These are phyloP conservation scores for Formicarius rufipectus DNA, from an alignment of 2,113 vertebrate genomes.

Conservation along the genomic window DNA sequence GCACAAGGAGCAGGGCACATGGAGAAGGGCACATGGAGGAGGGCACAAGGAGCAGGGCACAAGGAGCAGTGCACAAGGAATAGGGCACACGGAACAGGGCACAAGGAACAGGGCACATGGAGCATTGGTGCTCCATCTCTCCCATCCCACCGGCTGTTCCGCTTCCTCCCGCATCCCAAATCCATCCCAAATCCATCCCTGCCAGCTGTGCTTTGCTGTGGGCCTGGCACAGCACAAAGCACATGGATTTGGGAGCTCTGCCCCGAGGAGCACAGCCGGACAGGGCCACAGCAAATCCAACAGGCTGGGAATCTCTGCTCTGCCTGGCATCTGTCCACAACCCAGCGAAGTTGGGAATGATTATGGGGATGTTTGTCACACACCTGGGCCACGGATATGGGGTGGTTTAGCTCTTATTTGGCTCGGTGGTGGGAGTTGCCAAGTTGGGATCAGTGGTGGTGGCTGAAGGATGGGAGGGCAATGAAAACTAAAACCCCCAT, in stretches of 20 bases:
- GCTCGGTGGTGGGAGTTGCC: background rate
- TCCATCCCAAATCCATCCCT: background rate
- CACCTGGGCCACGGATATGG: rapidly evolving
- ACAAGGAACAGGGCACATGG: too few relatives aligned
- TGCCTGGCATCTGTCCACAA: background rate
- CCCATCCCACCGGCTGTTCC: background rate
- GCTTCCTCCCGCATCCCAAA: background rate
- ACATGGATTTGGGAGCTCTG: rapidly evolving
- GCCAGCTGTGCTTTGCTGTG: background rate
- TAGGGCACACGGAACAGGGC: too few relatives aligned
- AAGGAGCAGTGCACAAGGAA: too few relatives aligned
- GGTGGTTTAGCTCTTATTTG: background rate
- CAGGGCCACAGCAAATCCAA: rapidly evolving
- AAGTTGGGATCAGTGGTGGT: rapidly evolving
- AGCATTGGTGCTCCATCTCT: background rate
- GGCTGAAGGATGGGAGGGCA: background rate
- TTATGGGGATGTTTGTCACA: rapidly evolving
- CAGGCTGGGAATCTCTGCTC: background rate
- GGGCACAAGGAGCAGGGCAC: too few relatives aligned
- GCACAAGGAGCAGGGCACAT: too few relatives aligned
- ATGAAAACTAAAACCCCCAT: background rate
- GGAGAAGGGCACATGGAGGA: too few relatives aligned
- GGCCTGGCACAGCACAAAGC: background rate
- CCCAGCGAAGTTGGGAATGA: background rate
- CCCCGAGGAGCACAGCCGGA: rapidly evolving